These are phyloP conservation scores for Mimachlamys varia DNA, from an alignment of 2,888 invertebrate genomes.

Conservation along the genomic window DNA sequence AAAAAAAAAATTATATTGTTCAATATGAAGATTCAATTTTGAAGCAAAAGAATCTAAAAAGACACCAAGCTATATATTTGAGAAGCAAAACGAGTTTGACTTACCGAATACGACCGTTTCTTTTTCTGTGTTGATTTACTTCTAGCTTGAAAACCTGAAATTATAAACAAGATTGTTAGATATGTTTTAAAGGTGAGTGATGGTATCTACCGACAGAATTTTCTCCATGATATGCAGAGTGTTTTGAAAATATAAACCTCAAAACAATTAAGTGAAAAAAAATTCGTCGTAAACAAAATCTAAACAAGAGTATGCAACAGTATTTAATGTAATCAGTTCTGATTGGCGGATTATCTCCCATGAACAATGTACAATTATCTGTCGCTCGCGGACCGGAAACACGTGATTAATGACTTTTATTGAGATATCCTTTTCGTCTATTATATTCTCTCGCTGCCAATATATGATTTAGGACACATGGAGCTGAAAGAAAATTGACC, in stretches of 20 bases:
- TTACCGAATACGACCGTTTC: neutral
- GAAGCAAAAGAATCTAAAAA: too few relatives aligned
- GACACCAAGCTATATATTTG: too few relatives aligned
- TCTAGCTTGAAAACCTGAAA: neutral
- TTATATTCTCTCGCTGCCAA: slow-evolving; percentile 10
- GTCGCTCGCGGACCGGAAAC: slow-evolving; percentile 8
- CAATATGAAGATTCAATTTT: too few relatives aligned
- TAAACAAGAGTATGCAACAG: slow-evolving; percentile 5
- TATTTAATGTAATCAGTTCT: slow-evolving; percentile 14
- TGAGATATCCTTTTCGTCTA: slow-evolving; percentile 9
- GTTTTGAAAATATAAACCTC: neutral
- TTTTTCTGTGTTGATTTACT: neutral
- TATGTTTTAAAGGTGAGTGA: too few relatives aligned
- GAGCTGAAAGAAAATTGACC: slow-evolving; percentile 34
- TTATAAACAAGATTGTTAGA: neutral
- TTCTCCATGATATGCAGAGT: neutral
- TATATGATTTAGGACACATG: slow-evolving; percentile 31
- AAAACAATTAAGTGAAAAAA: neutral
- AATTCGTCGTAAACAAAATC: neutral
- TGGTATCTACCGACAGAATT: too few relatives aligned
- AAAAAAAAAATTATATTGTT: too few relatives aligned
- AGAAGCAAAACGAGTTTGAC: neutral
- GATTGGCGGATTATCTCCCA: slow-evolving; percentile 14
- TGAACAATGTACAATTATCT: slow-evolving; percentile 23
- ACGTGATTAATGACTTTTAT: slow-evolving; percentile 23